A percentile compares a stretch with the other conserved stretches of the same genome.
These are phyloP conservation scores for Peromyscus aztecus DNA, from an alignment of 2,797 vertebrate species.

Conservation along the genomic window DNA sequence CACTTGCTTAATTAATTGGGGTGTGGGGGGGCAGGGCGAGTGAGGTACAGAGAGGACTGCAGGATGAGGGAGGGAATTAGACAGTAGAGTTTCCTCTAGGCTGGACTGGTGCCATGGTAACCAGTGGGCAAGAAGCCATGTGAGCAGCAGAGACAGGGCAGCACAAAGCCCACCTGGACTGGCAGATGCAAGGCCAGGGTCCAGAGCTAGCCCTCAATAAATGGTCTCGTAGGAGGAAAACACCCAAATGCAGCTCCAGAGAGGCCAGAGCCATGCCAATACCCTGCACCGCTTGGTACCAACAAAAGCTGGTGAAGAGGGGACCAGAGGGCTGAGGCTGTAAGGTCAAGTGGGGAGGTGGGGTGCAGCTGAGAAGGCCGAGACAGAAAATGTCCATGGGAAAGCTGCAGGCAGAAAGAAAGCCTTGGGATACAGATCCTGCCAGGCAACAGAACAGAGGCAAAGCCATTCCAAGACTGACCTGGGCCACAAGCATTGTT, in stretches of 20 bases:
- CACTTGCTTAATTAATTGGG: background rate
- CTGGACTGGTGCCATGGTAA: conserved; percentile 34
- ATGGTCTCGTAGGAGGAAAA: background rate
- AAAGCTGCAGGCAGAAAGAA: background rate
- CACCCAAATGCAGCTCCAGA: rapidly evolving
- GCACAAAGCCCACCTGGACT: rapidly evolving
- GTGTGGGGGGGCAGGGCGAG: background rate
- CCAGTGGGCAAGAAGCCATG: background rate
- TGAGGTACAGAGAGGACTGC: background rate
- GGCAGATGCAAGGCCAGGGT: background rate
- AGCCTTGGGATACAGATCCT: rapidly evolving
- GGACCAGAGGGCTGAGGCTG: rapidly evolving
- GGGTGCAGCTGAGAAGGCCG: background rate
- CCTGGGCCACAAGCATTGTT: background rate
- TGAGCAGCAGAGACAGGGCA: background rate
- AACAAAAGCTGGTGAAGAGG: background rate
- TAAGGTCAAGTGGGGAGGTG: background rate
- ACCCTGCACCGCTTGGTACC: rapidly evolving
- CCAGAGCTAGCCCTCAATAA: background rate
- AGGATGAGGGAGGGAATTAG: background rate
- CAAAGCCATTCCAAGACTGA: background rate
- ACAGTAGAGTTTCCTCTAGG: background rate
- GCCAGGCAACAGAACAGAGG: background rate
- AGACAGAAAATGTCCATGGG: no score
- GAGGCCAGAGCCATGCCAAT: background rate